Percentiles rank a stretch among this genome's conserved stretches.
Evolutionary conservation across 2,113 vertebrate genomes (phyloP).

Genomic region (Capra hircus): DNA sequence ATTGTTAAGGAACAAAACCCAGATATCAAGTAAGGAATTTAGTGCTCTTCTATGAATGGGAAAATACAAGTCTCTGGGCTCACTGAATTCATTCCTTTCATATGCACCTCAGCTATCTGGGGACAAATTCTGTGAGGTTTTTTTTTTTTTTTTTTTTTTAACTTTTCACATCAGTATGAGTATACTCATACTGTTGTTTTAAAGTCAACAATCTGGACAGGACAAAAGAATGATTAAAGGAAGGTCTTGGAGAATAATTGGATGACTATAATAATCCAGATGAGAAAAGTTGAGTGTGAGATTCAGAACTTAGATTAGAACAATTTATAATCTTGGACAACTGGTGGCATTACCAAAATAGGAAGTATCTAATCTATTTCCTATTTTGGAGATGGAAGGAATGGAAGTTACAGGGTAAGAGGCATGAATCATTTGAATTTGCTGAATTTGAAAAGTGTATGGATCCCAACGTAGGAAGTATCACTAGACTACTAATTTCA

Average conservation of each 20-base stretch:
- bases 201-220: neutral
- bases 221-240: neutral
- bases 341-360: neutral
- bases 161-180: neutral
- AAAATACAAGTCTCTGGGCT: neutral
- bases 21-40: neutral
- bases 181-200: neutral
- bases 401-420: neutral
- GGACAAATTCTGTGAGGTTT: neutral
- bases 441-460: neutral
- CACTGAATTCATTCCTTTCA: neutral
- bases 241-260: neutral
- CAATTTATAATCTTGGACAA: neutral
- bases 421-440: neutral
- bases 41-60: neutral
- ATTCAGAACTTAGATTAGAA: neutral
- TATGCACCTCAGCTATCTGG: neutral
- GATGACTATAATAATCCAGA: neutral
- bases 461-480: neutral
- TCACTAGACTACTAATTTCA: neutral
- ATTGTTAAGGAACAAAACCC: neutral
- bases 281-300: neutral
- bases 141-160: too few relatives aligned
- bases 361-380: neutral
- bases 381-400: neutral